Conservation (phyloP, 2,113 vertebrate species). For the Pyxicephalus adspersus region DNA sequence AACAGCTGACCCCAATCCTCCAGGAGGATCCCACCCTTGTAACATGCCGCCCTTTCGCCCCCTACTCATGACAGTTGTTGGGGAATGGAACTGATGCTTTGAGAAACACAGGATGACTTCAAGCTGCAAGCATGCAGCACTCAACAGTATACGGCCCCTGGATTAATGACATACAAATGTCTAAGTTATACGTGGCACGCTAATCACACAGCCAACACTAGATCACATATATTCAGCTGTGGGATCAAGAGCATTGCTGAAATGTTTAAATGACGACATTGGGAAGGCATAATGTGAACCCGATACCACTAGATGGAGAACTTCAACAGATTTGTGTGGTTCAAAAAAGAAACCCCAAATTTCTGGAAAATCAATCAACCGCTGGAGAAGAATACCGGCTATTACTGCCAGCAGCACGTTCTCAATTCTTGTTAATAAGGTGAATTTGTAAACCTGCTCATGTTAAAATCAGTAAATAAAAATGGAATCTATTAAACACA, state of each 20-base stretch:
- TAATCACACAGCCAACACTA: not conserved
- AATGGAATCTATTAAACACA: no score
- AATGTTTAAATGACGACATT: not conserved
- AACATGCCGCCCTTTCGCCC: not conserved
- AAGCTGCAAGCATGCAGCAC: not conserved
- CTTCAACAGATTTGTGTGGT: no score
- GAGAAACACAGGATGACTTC: not conserved
- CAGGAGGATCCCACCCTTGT: not conserved
- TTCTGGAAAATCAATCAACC: no score
- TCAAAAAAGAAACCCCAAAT: no score
- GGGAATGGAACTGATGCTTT: not conserved
- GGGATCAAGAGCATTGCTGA: not conserved
- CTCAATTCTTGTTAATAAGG: no score
- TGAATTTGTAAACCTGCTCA: no score
- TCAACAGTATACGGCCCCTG: not conserved
- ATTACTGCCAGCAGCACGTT: no score
- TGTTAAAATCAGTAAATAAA: no score
- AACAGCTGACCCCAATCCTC: slow-evolving; percentile 10
- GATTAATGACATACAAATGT: slow-evolving; percentile 28
- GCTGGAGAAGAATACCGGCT: no score
- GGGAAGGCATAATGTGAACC: not conserved
- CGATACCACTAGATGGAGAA: not conserved
- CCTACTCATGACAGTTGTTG: not conserved
- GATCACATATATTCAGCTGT: not conserved
- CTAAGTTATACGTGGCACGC: not conserved